A percentile compares a stretch with the other conserved stretches of the same genome.
Evolutionary conservation across 2,888 invertebrate genomes (phyloP).

Genomic region (Andricus quercusramuli): DNA sequence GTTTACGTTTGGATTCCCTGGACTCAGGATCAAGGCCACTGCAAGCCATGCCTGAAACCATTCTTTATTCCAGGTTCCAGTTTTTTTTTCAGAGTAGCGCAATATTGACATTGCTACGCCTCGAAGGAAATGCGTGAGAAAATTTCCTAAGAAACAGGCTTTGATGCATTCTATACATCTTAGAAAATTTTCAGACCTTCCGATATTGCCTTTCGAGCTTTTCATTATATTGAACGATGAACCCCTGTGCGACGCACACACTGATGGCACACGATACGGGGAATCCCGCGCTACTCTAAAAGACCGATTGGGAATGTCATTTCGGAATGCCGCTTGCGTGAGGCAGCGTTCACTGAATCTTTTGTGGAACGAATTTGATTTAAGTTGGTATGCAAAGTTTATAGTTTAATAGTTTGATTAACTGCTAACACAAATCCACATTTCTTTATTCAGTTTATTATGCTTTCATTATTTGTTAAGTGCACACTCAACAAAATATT

Average conservation of each 20-base stretch:
- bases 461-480: background rate
- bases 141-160: background rate
- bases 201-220: constrained; percentile 37
- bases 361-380: constrained; percentile 69
- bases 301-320: constrained; percentile 59
- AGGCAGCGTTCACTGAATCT: constrained; percentile 55
- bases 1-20: too few relatives aligned
- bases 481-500: background rate
- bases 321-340: constrained; percentile 65
- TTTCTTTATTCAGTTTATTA: background rate
- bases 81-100: background rate
- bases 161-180: constrained; percentile 36
- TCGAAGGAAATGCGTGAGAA: constrained; percentile 20
- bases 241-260: constrained; percentile 46
- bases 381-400: constrained; percentile 57
- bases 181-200: constrained; percentile 9
- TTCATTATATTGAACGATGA: constrained; percentile 42
- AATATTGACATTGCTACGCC: constrained; percentile 3
- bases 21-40: too few relatives aligned
- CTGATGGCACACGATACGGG: constrained; percentile 51
- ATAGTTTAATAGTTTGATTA: constrained; percentile 7
- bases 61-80: too few relatives aligned
- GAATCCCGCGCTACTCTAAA: constrained; percentile 33
- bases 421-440: background rate
- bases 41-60: too few relatives aligned